phyloP scores from a whole-genome alignment of 37 sponge, comb jelly and placozoan species.

The Diacarnus erythraeanus region DNA sequence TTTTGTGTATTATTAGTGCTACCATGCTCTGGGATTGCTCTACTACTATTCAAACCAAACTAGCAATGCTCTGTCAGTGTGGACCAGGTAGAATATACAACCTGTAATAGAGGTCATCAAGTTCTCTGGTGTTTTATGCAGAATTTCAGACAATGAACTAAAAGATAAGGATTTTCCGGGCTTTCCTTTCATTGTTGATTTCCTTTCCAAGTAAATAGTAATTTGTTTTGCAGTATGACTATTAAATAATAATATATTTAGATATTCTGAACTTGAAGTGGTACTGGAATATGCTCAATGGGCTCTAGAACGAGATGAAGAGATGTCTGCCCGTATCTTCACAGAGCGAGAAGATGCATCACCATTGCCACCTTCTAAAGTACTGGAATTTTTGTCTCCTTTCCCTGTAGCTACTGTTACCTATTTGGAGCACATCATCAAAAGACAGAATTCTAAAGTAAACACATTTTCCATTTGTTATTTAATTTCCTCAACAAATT shows the following conservation, averaged over 20 bases:
- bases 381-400: conserved; percentile 58
- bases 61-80: conserved; percentile 66
- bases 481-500: background rate
- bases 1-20: conserved; percentile 48
- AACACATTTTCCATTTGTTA: background rate
- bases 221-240: too few relatives aligned
- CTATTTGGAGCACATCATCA: conserved; percentile 71
- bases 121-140: background rate
- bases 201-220: conserved; percentile 70
- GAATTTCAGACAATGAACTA: background rate
- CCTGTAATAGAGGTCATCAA: background rate
- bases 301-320: conserved; percentile 77
- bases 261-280: conserved; percentile 46
- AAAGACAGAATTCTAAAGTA: conserved; percentile 32
- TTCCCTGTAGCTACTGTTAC: conserved; percentile 48
- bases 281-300: conserved; percentile 80
- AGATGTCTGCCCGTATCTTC: conserved; percentile 58
- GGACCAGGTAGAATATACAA: conserved; percentile 57
- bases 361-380: conserved; percentile 2
- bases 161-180: conserved; percentile 43
- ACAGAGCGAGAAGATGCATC: conserved; percentile 14
- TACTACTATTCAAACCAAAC: conserved; percentile 66
- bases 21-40: conserved; percentile 77
- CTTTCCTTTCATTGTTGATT: conserved; percentile 62
- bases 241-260: background rate